Conservation (phyloP, 2,888 invertebrate species). For the Eilema caniola region DNA sequence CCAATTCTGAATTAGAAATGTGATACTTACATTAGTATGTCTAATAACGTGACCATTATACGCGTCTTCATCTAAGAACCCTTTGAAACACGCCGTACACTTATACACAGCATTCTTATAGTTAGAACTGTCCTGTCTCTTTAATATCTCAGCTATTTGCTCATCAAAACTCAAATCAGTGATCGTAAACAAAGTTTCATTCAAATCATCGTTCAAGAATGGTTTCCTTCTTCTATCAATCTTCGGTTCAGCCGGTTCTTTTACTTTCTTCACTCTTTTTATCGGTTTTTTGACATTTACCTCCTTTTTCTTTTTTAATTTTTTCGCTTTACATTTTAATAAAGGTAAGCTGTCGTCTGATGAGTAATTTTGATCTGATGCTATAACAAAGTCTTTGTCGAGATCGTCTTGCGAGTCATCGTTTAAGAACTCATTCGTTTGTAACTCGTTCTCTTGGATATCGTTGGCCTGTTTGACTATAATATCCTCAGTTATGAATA, state of each 20-base stretch:
- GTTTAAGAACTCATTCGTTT: neutral
- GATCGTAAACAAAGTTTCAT: conserved; percentile 74
- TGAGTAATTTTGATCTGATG: conserved; percentile 55
- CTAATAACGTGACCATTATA: conserved; percentile 73
- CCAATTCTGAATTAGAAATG: neutral
- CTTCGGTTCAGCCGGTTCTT: conserved; percentile 59
- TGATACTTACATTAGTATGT: conserved; percentile 72
- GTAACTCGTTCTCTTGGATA: conserved; percentile 11
- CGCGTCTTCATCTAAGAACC: conserved; percentile 75
- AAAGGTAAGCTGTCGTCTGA: conserved; percentile 69
- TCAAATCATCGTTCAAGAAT: conserved; percentile 74
- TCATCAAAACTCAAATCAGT: conserved; percentile 71
- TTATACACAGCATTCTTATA: conserved; percentile 76
- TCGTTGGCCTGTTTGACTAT: neutral
- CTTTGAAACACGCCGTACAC: conserved; percentile 76
- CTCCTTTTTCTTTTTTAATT: conserved; percentile 44
- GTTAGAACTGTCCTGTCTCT: conserved; percentile 71
- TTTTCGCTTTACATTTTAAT: conserved; percentile 57
- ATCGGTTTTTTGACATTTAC: conserved; percentile 13
- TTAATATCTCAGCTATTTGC: conserved; percentile 76
- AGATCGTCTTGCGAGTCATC: conserved; percentile 18
- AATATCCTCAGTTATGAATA: conserved; percentile 43
- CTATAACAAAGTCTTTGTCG: conserved; percentile 32
- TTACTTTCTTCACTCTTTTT: conserved; percentile 20
- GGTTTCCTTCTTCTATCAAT: conserved; percentile 74